Base-by-base conservation (phyloP, 2,888 invertebrate genomes). In the Xestobium rufovillosum region DNA sequence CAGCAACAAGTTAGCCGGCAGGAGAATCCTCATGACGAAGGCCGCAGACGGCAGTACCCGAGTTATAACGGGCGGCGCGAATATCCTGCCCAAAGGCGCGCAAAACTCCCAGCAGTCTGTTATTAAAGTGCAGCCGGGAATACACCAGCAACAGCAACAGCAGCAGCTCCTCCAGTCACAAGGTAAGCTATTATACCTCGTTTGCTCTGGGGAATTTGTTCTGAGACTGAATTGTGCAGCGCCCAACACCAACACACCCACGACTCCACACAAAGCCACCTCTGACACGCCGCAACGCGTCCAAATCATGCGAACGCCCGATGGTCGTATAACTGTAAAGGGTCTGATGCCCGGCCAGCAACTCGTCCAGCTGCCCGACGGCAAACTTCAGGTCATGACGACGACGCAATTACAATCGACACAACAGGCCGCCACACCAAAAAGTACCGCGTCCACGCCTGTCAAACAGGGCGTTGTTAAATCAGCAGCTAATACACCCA, bases 331-430 rank as follows among this genome's bases (percentile, higher is more conserved):
- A 10, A 88, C 91, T 52, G 92, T 95, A 2, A 79, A 88, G 41
- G 95, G 95, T 1, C 71, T 95, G 4, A 75, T 89, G 63, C 87
- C 91, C 29, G 94, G 92, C 35, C 95, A 95, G 59, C 92, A 94
- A 58, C 69, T 95, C 37, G 81, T 94, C 27, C 88, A 92, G 61
- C 83, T 91, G 76, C 84, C 92, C 0, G 94, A 95, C 63, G 95
- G 95, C 0, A 89, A 90, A 60, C 68, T 94, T 14, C 92, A 94
- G 59, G 81, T 94, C 11, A 72, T 86, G 19, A 81, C 77, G 60
- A 75, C 80, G 6, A 73, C 75, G 4, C 79, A 79, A 55, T 61
- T 48, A 34, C 57, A 64, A 26, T 38, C 49, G 35, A 59, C 38
- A 29, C 50, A 60, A 34, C 56, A 57, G n/a, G n/a, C n/a, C n/a